Conservation (phyloP, 2,888 invertebrate genomes). For the Abscondita cerata region DNA sequence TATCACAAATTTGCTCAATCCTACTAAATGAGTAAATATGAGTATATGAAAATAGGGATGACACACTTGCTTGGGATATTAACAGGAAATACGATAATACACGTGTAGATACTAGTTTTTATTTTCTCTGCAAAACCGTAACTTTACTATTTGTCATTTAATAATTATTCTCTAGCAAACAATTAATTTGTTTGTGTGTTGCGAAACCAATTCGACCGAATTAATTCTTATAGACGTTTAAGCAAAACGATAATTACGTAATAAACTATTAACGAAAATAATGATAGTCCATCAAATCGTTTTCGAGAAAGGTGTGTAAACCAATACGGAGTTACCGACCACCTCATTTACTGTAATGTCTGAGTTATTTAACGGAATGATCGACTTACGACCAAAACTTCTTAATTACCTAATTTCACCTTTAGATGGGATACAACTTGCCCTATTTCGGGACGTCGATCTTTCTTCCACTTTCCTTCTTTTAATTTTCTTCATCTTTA, state of each 20-base stretch:
- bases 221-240: too few species aligned
- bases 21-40: constrained; percentile 18
- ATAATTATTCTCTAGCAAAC: too few species aligned
- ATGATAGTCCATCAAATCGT: constrained; percentile 25
- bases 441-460: constrained; percentile 15
- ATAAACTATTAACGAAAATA: constrained; percentile 17
- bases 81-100: constrained; percentile 13
- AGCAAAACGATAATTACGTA: too few species aligned
- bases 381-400: constrained; percentile 33
- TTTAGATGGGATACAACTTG: constrained; percentile 18
- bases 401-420: constrained; percentile 35
- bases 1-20: constrained; percentile 19
- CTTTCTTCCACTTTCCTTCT: constrained; percentile 19
- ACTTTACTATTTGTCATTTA: too few species aligned
- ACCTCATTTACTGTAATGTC: constrained; percentile 35
- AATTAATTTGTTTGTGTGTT: too few species aligned
- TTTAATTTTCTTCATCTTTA: constrained; percentile 10
- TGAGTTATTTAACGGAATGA: constrained; percentile 35
- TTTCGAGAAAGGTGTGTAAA: constrained; percentile 25
- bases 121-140: too few species aligned
- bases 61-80: constrained; percentile 14
- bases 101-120: too few species aligned
- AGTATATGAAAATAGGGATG: constrained; percentile 11
- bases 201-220: too few species aligned
- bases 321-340: constrained; percentile 31